phyloP scores from a whole-genome alignment of 2,888 invertebrate genomes.

The Ornithoptera alexandrae region DNA sequence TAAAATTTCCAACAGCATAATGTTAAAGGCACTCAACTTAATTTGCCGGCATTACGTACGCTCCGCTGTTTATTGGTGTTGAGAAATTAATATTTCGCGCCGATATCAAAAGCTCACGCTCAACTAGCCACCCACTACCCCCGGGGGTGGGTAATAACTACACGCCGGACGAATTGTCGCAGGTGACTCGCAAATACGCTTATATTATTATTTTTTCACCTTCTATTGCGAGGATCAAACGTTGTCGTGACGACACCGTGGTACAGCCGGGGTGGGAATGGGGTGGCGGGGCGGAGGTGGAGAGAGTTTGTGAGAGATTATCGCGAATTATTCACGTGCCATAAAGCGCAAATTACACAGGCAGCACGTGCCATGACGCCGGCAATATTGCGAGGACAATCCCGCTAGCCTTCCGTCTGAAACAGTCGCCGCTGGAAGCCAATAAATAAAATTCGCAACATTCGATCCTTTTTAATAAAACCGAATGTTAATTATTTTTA shows the following conservation, averaged over 20 bases:
- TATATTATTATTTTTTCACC: slow-evolving; percentile 73
- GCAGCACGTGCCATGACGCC: slow-evolving; percentile 64
- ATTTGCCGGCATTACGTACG: slow-evolving; percentile 75
- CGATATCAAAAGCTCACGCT: slow-evolving; percentile 78
- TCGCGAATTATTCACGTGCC: slow-evolving; percentile 74
- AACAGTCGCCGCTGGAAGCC: slow-evolving; percentile 55
- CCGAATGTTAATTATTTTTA: neutral
- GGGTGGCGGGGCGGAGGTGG: slow-evolving; percentile 27
- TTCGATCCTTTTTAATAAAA: slow-evolving; percentile 5
- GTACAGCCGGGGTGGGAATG: slow-evolving; percentile 26
- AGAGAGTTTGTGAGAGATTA: slow-evolving; percentile 51
- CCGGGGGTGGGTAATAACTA: slow-evolving; percentile 66
- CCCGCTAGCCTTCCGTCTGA: slow-evolving; percentile 50
- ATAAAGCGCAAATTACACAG: slow-evolving; percentile 74
- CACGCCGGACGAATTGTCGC: slow-evolving; percentile 66
- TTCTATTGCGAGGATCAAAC: slow-evolving; percentile 67
- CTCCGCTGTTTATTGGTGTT: slow-evolving; percentile 70
- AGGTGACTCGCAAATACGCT: slow-evolving; percentile 72
- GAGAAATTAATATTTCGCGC: slow-evolving; percentile 79
- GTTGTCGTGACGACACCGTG: slow-evolving; percentile 58
- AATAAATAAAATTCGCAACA: slow-evolving; percentile 28
- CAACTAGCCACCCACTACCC: slow-evolving; percentile 66
- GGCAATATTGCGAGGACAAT: slow-evolving; percentile 55
- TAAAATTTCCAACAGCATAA: slow-evolving; percentile 69
- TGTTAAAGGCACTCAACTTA: slow-evolving; percentile 74